These are phyloP conservation scores for Aphelocoma californica DNA, from an alignment of 2,797 vertebrate genomes.

Conservation along the genomic window DNA sequence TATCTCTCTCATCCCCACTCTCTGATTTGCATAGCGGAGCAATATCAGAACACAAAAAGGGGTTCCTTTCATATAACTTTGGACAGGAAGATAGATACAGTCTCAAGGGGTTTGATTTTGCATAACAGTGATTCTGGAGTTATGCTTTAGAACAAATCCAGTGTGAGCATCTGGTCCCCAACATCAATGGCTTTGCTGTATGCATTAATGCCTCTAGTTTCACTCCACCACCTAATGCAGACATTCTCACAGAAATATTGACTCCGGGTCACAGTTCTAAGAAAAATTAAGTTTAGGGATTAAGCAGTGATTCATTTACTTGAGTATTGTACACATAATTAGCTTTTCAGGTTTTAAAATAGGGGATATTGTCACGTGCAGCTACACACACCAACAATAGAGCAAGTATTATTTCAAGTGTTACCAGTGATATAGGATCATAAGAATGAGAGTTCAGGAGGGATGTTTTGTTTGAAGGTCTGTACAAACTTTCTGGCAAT, in stretches of 20 bases:
- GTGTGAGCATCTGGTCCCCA: not conserved
- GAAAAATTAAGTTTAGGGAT: not conserved
- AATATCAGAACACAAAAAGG: not conserved
- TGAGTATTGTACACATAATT: not conserved
- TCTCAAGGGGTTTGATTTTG: not conserved
- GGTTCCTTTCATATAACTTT: not conserved
- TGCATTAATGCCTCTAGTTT: not conserved
- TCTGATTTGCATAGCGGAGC: accelerated
- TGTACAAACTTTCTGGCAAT: not conserved
- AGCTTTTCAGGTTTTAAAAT: slow-evolving; percentile 1
- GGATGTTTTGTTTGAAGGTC: not conserved
- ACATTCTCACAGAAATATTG: not conserved
- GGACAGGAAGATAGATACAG: not conserved
- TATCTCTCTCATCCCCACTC: not conserved
- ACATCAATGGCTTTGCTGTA: not conserved
- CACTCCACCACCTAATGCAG: not conserved
- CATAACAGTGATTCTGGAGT: not conserved
- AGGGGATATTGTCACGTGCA: not conserved
- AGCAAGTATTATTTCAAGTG: not conserved
- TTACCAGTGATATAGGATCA: not conserved
- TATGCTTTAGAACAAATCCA: not conserved
- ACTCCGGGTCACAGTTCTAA: not conserved
- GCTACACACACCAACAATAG: not conserved
- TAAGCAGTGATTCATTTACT: not conserved
- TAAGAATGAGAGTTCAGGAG: not conserved